Base-by-base conservation (phyloP, 2,888 invertebrate genomes). In the Brenthis hecate region DNA sequence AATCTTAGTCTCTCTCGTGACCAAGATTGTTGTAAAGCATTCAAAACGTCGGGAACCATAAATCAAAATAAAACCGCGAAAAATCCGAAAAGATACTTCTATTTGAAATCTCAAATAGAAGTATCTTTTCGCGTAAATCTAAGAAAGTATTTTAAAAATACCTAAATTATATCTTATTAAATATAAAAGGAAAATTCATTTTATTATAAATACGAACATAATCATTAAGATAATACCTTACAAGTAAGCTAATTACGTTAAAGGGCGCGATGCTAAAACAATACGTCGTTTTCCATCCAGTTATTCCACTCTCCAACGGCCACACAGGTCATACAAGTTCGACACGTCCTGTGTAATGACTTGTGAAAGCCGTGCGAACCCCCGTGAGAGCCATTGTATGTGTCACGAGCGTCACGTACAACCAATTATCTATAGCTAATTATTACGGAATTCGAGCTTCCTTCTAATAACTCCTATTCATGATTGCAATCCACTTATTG, bases 341-440 rank as follows among this genome's bases (percentile, higher is more conserved):
- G 71, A 71, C 80, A 82, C 84, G 84, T 87, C 88, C 88, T 87
- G 79, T 75, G 81, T 85, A 88, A 88, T 89, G 84, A 80, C 72
- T 82, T 81, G 89, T 83, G 89, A 91, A 90, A 89, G 87, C 81
- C 85, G 84, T 88, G 90, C 83, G 89, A 91, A 89, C 85, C 77
- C 78, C 73, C 72, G 84, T 75, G 77, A 65, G 72, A 72, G 55
- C 71, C 63, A 66, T 71, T 71, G 71, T 71, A 56, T 48, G 56
- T 56, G 51, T 53, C 54, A 54, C 62, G 60, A 62, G 64, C 77
- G 80, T 82, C 84, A 82, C 84, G 82, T 84, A 81, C 82, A 74
- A 61, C 81, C 85, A 84, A 86, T 88, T 85, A 86, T 82, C 80
- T 81, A 78, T 80, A 74, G 78, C 81, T 87, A 88, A 89, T 88